Conservation (phyloP, 2,797 vertebrate species). For the Manis crassicaudata region DNA sequence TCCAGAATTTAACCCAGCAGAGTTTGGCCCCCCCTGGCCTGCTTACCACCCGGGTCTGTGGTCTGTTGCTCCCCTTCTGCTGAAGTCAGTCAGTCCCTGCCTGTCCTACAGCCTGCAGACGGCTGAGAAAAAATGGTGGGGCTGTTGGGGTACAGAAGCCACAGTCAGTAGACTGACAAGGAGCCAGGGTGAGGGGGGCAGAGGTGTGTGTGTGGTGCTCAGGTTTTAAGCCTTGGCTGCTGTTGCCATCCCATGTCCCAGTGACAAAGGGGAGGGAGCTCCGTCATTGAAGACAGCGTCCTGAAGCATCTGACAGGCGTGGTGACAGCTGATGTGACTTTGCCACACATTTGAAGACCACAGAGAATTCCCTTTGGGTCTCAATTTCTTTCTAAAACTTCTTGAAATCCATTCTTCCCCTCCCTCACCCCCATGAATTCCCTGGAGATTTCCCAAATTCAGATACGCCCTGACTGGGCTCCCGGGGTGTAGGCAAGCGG, state of each 20-base stretch:
- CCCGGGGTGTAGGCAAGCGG: background rate
- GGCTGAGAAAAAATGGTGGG: background rate
- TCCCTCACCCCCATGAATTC: background rate
- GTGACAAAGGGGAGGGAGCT: background rate
- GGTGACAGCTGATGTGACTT: no score
- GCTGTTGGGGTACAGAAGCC: background rate
- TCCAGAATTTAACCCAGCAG: background rate
- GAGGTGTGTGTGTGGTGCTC: background rate
- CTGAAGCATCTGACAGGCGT: background rate
- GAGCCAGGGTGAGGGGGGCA: background rate
- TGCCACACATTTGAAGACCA: background rate
- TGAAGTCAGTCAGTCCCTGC: background rate
- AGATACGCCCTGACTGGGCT: background rate
- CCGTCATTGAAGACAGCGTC: background rate
- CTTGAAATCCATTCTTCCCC: background rate
- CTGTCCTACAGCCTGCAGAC: background rate
- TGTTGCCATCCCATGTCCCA: background rate
- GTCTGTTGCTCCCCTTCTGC: background rate
- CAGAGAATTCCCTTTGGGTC: background rate
- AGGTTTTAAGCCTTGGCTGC: background rate
- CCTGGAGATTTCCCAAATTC: background rate
- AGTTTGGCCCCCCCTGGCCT: background rate
- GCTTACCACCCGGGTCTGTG: background rate
- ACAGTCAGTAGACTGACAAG: background rate
- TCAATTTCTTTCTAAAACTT: slow-evolving; percentile 46